phyloP scores from a whole-genome alignment of 2,888 invertebrate genomes.

The Drepanosiphum platanoidis region DNA sequence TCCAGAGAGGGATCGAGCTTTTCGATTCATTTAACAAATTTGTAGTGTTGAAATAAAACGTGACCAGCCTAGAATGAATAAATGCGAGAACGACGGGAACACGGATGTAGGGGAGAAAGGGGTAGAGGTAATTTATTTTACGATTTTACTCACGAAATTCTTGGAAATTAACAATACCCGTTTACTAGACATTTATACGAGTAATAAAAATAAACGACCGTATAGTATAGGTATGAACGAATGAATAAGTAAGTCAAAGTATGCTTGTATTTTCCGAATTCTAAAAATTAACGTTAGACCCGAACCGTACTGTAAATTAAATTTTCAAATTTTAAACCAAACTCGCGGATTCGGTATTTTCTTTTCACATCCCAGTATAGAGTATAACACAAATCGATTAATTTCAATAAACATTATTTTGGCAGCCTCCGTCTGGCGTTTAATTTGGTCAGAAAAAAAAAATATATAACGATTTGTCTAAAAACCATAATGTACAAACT shows the following conservation, averaged over 20 bases:
- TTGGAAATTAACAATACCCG: constrained; percentile 36
- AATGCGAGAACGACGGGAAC: background rate
- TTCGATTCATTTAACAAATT: constrained; percentile 54
- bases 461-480: too few species aligned
- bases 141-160: constrained; percentile 42
- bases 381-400: too few species aligned
- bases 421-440: too few species aligned
- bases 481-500: too few species aligned
- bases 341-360: too few species aligned
- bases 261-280: background rate
- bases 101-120: background rate
- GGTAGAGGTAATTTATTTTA: constrained; percentile 46
- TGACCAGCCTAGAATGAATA: constrained; percentile 30
- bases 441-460: too few species aligned
- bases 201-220: constrained; percentile 29
- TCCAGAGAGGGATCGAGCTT: constrained; percentile 29
- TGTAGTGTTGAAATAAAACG: constrained; percentile 52
- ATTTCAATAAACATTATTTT: too few species aligned
- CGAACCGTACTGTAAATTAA: too few species aligned
- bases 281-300: background rate
- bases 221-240: background rate
- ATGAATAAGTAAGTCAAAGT: background rate
- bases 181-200: constrained; percentile 39
- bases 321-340: too few species aligned
- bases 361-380: too few species aligned